phyloP scores from a whole-genome alignment of 2,797 vertebrate species.

The Microtus californicus region DNA sequence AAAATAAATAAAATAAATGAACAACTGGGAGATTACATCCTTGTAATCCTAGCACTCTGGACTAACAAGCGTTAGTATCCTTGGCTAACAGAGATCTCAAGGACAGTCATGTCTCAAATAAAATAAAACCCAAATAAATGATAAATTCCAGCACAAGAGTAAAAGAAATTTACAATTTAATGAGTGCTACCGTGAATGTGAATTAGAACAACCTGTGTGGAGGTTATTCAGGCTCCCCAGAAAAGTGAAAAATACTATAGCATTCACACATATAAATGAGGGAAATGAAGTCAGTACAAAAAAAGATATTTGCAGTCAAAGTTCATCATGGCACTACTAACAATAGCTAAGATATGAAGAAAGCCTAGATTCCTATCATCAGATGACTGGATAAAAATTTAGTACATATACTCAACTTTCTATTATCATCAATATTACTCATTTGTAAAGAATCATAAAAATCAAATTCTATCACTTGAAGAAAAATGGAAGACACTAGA shows the following conservation, averaged over 20 bases:
- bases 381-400: background rate
- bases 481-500: background rate
- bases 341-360: background rate
- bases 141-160: rapidly evolving
- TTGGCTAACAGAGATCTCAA: background rate
- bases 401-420: background rate
- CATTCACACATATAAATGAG: too few relatives aligned
- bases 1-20: background rate
- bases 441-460: background rate
- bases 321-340: background rate
- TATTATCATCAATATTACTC: background rate
- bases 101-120: background rate
- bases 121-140: background rate
- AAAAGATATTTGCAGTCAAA: background rate
- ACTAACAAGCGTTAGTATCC: background rate
- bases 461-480: background rate
- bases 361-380: background rate
- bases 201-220: background rate
- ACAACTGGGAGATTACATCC: background rate
- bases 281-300: background rate
- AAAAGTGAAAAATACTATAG: background rate
- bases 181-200: background rate
- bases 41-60: background rate
- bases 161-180: background rate
- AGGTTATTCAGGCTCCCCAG: background rate